Conservation (phyloP, 2,797 vertebrate genomes). For the Rhinatrema bivittatum region DNA sequence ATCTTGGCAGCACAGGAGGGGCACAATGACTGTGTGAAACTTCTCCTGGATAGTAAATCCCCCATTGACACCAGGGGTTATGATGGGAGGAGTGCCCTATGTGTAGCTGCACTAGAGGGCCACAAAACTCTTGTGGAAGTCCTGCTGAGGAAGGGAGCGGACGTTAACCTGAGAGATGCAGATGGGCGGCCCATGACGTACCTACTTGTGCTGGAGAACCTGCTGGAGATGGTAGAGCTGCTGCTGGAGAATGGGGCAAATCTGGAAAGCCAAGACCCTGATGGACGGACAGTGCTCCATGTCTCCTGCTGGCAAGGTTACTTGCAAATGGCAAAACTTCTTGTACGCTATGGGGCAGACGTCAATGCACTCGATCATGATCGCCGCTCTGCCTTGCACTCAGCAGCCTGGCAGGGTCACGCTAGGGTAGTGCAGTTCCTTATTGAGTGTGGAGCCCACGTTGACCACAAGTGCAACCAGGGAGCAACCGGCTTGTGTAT, state of each 20-base stretch:
- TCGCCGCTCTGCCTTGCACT: constrained; percentile 62
- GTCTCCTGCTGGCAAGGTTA: constrained; percentile 67
- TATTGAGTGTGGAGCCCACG: constrained; percentile 38
- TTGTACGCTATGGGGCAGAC: constrained; percentile 59
- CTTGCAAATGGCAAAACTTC: constrained; percentile 44
- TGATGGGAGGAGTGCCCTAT: constrained; percentile 63
- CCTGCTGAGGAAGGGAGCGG: constrained; percentile 61
- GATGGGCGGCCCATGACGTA: constrained; percentile 70
- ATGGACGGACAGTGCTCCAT: constrained; percentile 67
- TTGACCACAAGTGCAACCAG: constrained; percentile 62
- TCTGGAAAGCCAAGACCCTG: constrained; percentile 60
- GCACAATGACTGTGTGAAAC: constrained; percentile 50
- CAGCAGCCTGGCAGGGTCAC: constrained; percentile 67
- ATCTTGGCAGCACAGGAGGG: constrained; percentile 71
- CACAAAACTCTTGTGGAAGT: constrained; percentile 56
- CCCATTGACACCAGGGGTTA: constrained; percentile 61
- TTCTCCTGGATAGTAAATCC: constrained; percentile 61
- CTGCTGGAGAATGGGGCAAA: constrained; percentile 63
- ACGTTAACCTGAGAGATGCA: constrained; percentile 61
- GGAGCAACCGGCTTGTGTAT: constrained; percentile 69
- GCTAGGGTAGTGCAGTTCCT: constrained; percentile 43
- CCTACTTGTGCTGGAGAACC: constrained; percentile 60
- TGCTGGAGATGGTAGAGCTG: constrained; percentile 48
- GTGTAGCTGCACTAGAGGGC: constrained; percentile 51
- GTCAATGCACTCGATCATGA: constrained; percentile 60